Evolutionary conservation across 1,140 invertebrate genomes (phyloP).

Genomic region (Drosophila orosa): DNA sequence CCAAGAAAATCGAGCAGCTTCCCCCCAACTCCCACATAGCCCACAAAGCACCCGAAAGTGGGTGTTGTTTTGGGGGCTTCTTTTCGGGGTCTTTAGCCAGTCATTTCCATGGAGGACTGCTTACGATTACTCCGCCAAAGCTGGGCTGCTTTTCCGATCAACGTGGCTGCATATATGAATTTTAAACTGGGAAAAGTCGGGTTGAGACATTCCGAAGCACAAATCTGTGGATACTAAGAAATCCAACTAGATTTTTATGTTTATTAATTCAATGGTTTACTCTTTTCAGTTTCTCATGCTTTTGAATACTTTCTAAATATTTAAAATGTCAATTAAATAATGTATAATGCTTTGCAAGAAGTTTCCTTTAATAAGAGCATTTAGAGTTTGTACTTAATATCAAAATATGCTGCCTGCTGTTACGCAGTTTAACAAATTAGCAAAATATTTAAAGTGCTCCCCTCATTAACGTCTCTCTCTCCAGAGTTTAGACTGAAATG

Average conservation of each 20-base stretch:
- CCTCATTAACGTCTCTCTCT: conserved; percentile 9
- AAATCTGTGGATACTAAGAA: conserved; percentile 10
- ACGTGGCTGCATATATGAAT: conserved; percentile 33
- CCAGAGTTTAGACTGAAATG: neutral
- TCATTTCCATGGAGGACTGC: conserved; percentile 15
- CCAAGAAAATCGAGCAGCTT: conserved; percentile 22
- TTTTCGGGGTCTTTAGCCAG: conserved; percentile 27
- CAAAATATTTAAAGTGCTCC: neutral
- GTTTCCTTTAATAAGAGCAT: neutral
- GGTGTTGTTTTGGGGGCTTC: conserved; percentile 14
- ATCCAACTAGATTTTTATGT: neutral
- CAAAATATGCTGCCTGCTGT: too few species aligned
- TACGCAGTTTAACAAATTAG: conserved; percentile 7
- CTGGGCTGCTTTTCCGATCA: conserved; percentile 20
- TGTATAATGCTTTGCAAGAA: neutral
- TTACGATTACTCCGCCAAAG: conserved; percentile 7
- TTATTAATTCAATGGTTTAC: neutral
- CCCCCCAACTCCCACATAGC: neutral
- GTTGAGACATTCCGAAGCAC: neutral
- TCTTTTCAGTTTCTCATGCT: too few species aligned
- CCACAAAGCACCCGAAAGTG: neutral
- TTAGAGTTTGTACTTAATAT: too few species aligned
- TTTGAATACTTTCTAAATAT: neutral
- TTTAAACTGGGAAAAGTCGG: conserved; percentile 4
- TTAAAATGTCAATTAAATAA: neutral